Evolutionary conservation across 1,140 invertebrate genomes (phyloP), one percentile per base, ranked within the genome.

Genomic region (Sinella curviseta): DNA sequence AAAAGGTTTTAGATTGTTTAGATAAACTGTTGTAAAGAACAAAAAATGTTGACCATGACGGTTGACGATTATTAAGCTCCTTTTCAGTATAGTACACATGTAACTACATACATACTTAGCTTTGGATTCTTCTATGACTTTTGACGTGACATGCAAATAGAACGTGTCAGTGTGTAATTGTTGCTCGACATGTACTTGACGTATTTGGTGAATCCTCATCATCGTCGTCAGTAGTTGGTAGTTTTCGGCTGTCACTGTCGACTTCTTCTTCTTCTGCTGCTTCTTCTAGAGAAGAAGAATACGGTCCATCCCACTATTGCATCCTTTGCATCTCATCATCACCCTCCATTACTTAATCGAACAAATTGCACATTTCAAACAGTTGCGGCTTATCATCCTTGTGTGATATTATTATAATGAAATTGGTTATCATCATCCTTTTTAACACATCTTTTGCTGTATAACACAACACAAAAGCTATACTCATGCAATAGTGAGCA

Each of bases 61-160:
- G 65, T 33, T 70, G 12, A 70, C 31, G n/a, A 70, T 65, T 70
- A 33, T 70, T 31, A 70, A 14, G 65, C 65, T 33, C 55, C 55
- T n/a, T 60, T n/a, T 24, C 3, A n/a, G 1, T 31, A 30, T 8
- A 70, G 8, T 70, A 70, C 65, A 70, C 65, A 70, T 70, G 65
- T 33, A 70, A 70, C 14, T 70, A 33, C 65, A 31, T 70, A 3
- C 12, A 30, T 14, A 17, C 31, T 70, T 14, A 31, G 57, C 12
- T n/a, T 17, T 12, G 57, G 14, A 20, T 8, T 48, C 39, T 20
- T n/a, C 39, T 48, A 48, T 48, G 8, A 48, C 20, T 8, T 26
- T n/a, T 65, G 57, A 65, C 57, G 26, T 65, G 57, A 65, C 57
- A 65, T 70, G 65, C 26, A 70, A 70, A 70, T 70, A 33, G 39